Percentiles rank a stretch among this genome's conserved stretches.
These are phyloP conservation scores for Coptodon bakossiorum DNA, from an alignment of 2,113 vertebrate genomes.

Conservation along the genomic window DNA sequence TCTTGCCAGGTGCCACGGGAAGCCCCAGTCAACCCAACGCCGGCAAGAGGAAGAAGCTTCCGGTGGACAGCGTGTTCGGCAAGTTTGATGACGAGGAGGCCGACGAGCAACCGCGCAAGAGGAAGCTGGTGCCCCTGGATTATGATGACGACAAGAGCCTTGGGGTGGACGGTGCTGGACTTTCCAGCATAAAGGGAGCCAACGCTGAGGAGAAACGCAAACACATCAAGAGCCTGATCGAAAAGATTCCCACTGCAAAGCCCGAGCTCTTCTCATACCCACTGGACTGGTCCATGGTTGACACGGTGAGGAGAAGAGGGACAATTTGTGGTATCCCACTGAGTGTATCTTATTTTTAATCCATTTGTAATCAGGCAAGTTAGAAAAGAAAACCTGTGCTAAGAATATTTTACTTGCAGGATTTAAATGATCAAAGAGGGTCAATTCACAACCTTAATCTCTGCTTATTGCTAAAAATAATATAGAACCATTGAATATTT, in stretches of 20 bases:
- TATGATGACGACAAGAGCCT: slow-evolving; percentile 93
- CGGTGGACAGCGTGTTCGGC: slow-evolving; percentile 96
- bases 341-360: background rate
- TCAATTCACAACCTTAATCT: background rate
- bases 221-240: slow-evolving; percentile 97
- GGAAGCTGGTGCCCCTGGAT: slow-evolving; percentile 95
- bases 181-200: slow-evolving; percentile 80
- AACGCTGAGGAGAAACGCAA: slow-evolving; percentile 96
- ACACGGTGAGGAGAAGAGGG: slow-evolving; percentile 78
- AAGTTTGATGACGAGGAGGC: slow-evolving; percentile 97
- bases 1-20: slow-evolving; percentile 77
- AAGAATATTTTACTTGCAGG: background rate
- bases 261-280: slow-evolving; percentile 97
- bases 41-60: slow-evolving; percentile 92
- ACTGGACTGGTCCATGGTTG: slow-evolving; percentile 96
- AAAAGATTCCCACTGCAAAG: slow-evolving; percentile 97
- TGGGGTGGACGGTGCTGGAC: slow-evolving; percentile 55
- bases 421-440: background rate
- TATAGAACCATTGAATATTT: background rate
- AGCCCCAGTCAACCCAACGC: slow-evolving; percentile 93
- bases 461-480: background rate
- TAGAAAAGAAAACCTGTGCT: background rate
- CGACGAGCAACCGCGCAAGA: slow-evolving; percentile 90
- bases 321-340: background rate
- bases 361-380: background rate